Percentiles rank a stretch among this genome's conserved stretches.
Evolutionary conservation across 2,888 invertebrate genomes (phyloP).

Genomic region (Andrena bucephala): DNA sequence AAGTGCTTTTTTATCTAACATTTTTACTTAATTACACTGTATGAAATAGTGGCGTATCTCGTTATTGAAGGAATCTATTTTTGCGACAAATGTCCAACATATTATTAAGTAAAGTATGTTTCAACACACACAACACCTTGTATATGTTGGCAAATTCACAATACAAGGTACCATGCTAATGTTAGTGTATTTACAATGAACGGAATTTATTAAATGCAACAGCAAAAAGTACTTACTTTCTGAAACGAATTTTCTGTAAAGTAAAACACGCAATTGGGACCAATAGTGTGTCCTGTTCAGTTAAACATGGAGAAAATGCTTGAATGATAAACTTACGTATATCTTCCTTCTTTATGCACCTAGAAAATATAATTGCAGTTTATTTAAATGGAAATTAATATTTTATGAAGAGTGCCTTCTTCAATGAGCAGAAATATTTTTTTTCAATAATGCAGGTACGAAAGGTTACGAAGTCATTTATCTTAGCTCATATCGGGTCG

Average conservation of each 20-base stretch:
- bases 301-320: too few species aligned
- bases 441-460: too few species aligned
- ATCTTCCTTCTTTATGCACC: too few species aligned
- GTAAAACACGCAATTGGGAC: background rate
- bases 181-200: background rate
- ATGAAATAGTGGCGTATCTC: background rate
- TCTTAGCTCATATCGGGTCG: background rate
- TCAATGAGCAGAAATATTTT: too few species aligned
- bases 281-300: too few species aligned
- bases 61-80: background rate
- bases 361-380: too few species aligned
- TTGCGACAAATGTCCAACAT: background rate
- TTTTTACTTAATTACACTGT: conserved; percentile 29
- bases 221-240: background rate
- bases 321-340: too few species aligned
- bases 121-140: background rate
- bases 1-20: conserved; percentile 20
- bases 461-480: background rate
- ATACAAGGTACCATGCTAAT: background rate
- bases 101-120: background rate
- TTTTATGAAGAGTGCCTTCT: too few species aligned
- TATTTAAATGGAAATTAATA: too few species aligned
- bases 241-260: background rate
- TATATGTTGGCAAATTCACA: background rate
- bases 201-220: background rate